Evolutionary conservation across 2,113 vertebrate genomes (phyloP), one percentile per base, ranked within the genome.

Genomic region (Pelvicachromis taeniatus): DNA sequence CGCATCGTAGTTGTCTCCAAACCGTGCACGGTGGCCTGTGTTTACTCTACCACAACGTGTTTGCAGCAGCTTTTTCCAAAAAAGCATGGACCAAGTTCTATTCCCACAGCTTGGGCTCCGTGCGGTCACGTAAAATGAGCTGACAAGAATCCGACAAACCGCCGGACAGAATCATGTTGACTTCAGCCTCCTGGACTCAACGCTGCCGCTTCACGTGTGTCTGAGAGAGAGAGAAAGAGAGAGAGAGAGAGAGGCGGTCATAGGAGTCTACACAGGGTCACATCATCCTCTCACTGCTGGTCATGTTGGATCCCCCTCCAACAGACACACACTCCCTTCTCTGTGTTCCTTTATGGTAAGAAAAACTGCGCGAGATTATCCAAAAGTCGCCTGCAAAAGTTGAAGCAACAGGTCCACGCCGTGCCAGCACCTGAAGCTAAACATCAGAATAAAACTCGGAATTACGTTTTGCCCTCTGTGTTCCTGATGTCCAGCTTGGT

Each of bases 1-100:
- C 95, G 93, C 96, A 97, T 96, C 92, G 88, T 94, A n/a, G 58
- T 89, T 82, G 87, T 85, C 80, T 91, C 88, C 87, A 55, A 89
- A 88, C 80, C 55, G 70, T 81, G 87, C 89, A 56, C 55, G 68
- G 35, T 17, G 17, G 79, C 56, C 42, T 54, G 88, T 14, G 58
- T 88, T 73, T 17, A 59, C 83, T 40, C 82, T 85, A 73, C 83
- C 85, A 61, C 83, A 78, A 52, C 80, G 81, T 73, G 90, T 70
- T 38, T 55, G 54, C 75, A 68, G 38, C 61, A 13, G 35, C 68
- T 63, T 65, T 65, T 68, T 56, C 75, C 55, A 79, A 21, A 54
- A 84, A 73, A 31, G 61, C 85, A 63, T 53, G 81, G 81, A 61
- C 11, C 35, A 53, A 42, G 50, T 63, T 65, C 55, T 87, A 89